Percentiles rank a stretch among this genome's conserved stretches.
phyloP scores from a whole-genome alignment of 1,140 invertebrate species.

The Luehdorfia chinensis region DNA sequence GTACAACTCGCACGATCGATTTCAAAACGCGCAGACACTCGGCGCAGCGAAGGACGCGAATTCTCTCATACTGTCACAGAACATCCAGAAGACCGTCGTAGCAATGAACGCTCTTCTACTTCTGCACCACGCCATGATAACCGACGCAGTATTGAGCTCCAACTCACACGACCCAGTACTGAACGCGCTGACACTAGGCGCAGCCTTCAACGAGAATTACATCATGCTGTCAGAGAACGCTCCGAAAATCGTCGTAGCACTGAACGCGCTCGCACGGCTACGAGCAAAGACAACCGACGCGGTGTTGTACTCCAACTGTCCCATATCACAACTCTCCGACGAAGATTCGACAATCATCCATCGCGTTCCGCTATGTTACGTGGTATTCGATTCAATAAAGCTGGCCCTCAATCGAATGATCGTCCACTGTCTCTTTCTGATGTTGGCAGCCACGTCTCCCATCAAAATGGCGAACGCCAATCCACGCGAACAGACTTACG shows the following conservation, averaged over 20 bases:
- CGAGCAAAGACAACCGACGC: neutral
- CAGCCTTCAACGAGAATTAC: neutral
- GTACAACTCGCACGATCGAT: too few species aligned
- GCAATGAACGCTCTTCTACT: too few species aligned
- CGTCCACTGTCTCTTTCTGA: neutral
- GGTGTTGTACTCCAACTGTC: neutral
- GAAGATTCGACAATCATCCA: neutral
- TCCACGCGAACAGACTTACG: constrained; percentile 2
- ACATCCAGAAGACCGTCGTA: too few species aligned
- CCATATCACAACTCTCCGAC: neutral
- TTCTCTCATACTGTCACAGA: too few species aligned
- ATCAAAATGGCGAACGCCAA: too few species aligned
- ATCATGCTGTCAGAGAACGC: neutral
- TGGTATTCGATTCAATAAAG: too few species aligned
- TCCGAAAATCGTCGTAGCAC: neutral
- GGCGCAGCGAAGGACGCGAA: too few species aligned
- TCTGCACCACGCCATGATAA: too few species aligned
- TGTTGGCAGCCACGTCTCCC: neutral
- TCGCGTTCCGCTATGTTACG: neutral
- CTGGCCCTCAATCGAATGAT: too few species aligned
- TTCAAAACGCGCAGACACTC: neutral
- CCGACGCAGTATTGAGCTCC: too few species aligned
- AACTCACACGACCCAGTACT: too few species aligned
- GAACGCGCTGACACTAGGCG: neutral
- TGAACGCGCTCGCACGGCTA: neutral